Base-by-base conservation (phyloP, 2,113 vertebrate genomes). In the Sebastes fasciatus region DNA sequence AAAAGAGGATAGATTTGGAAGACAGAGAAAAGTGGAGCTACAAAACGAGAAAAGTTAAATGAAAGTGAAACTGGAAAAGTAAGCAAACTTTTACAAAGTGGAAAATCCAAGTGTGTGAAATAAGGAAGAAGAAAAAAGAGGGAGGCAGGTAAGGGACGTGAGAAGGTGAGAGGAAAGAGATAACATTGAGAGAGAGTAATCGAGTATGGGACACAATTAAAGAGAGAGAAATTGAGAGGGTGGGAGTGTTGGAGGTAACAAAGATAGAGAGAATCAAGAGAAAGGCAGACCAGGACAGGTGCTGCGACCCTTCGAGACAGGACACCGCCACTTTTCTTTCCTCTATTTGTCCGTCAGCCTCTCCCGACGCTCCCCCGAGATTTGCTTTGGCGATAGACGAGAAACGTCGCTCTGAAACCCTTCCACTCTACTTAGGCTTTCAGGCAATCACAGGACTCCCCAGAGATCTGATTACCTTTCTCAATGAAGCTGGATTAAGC, bases 401-500 rank as follows among this genome's bases (percentile, higher is more conserved):
- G 84, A 11, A 84, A 81, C 21, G 87, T 16, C 6, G 62, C 77
- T 74, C 79, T 70, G 86, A 80, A 91, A 92, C 84, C 91, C 88
- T 93, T 94, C 82, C 89, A 75, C 86, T 94, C 90, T 63, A 57
- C 42, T 92, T 91, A 93, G 86, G 86, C 74, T 90, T 90, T 62
- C 79, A 87, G 92, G 89, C 88, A 58, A 94, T 92, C 89, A 94
- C 87, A 84, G 10, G 89, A 66, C 79, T 91, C 91, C 93, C 92
- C 49, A 8, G 92, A 95, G 83, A 94, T 95, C 84, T 90, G 83
- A 94, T 91, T 92, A 86, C 85, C 87, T 82, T 93, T 81, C 73
- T 90, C 82, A 87, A 84, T 88, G 89, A 92, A 88, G 90, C 85
- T 76, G 89, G 86, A 94, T 94, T 89, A 93, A 93, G 69, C 91